Base-by-base conservation (phyloP, 2,888 invertebrate genomes). In the Boloria selene region DNA sequence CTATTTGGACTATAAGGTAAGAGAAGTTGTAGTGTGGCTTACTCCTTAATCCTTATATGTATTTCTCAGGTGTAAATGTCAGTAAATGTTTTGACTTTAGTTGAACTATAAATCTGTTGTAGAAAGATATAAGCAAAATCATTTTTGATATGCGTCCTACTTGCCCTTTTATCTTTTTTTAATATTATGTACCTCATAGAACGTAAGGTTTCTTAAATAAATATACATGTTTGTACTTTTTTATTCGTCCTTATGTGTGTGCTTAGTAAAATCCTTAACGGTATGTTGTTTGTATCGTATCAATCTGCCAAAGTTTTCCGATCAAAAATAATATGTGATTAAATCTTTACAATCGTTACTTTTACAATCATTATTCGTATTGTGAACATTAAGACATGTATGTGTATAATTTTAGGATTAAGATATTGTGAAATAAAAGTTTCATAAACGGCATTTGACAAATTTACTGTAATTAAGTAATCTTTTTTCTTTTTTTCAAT, bases 1-100 rank as follows among this genome's bases (percentile, higher is more conserved):
- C 85, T 92, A 91, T 83, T 79, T 90, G 83, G 90, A 90, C 64
- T 78, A 76, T 52, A 87, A 92, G 91, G 91, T 92, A 90, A 90
- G 91, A 77, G 52, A 56, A 60, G 49, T 51, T 26, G 50, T 70
- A 59, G 69, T 77, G 70, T 73, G 67, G 55, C 26, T 45, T 47
- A 38, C 26, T 45, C 26, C 44, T 45, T 47, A 38, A 17, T 45
- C 26, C 44, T 54, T 49, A 45, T 50, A 22, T 22, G 22, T 22
- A n/a, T 49, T 31, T 18, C 54, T n/a, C n/a, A 22, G 1, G 5
- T 22, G 13, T 14, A 45, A 17, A n/a, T 53, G 7, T 31, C 14
- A 31, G 42, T 7, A 54, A 58, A 0, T 31, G 13, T 49, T 47
- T 49, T 1, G 16, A 16, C 5, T 49, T 49, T 13, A 49, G 5